Conservation (phyloP, 1,140 invertebrate species). For the Ctenoplectra terminalis region DNA sequence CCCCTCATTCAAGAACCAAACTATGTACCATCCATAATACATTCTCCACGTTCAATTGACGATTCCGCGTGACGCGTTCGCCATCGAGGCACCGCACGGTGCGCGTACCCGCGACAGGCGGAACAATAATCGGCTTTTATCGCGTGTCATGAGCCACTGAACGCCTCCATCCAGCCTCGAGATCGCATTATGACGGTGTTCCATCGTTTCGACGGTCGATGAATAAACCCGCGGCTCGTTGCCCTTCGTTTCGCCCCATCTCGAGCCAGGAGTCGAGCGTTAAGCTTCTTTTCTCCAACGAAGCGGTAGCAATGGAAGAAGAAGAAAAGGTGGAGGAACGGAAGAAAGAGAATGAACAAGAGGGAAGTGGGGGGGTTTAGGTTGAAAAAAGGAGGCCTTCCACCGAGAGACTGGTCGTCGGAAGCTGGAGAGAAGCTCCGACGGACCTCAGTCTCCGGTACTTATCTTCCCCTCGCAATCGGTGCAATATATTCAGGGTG, state of each 20-base stretch:
- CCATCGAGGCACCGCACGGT: neutral
- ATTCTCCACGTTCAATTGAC: slow-evolving; percentile 25
- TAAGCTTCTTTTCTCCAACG: slow-evolving; percentile 57
- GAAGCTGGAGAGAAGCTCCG: slow-evolving; percentile 49
- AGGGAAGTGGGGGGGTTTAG: neutral
- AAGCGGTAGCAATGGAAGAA: neutral
- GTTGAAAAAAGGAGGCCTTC: slow-evolving; percentile 32
- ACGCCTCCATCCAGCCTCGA: slow-evolving; percentile 6
- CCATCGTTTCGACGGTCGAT: slow-evolving; percentile 25
- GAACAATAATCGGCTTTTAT: slow-evolving; percentile 55
- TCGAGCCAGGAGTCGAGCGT: slow-evolving; percentile 38
- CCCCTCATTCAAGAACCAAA: neutral
- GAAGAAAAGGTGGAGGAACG: neutral
- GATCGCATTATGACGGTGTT: slow-evolving; percentile 59
- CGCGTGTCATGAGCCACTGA: slow-evolving; percentile 19
- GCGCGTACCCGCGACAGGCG: slow-evolving; percentile 11
- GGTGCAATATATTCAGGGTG: slow-evolving; percentile 77
- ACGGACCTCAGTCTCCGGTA: slow-evolving; percentile 67
- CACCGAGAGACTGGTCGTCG: slow-evolving; percentile 27
- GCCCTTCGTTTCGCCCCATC: slow-evolving; percentile 3
- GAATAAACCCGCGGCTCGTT: slow-evolving; percentile 43
- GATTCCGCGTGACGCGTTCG: neutral
- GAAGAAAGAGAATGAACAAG: neutral
- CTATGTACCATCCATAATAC: slow-evolving; percentile 1
- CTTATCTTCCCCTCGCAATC: slow-evolving; percentile 79